These are phyloP conservation scores for Bombylius discolor DNA, from an alignment of 2,888 invertebrate genomes.

Conservation along the genomic window DNA sequence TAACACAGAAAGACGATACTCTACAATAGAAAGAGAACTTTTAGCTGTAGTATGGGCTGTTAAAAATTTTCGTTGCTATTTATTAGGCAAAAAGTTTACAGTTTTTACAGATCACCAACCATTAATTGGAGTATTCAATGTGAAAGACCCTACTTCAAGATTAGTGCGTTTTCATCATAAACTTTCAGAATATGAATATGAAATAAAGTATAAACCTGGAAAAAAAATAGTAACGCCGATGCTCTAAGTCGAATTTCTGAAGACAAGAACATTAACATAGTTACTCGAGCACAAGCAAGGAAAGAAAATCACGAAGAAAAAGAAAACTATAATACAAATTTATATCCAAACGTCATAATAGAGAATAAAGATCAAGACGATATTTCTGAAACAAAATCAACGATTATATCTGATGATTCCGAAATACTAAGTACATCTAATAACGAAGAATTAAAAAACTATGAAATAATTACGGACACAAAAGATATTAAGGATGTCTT, in stretches of 20 bases:
- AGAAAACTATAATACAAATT: slow-evolving; percentile 1
- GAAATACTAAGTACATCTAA: no score
- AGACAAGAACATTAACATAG: no score
- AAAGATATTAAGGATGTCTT: no score
- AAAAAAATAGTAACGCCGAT: not conserved
- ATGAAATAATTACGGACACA: no score
- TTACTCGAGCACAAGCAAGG: no score
- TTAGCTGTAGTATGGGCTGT: not conserved
- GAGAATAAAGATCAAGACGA: not conserved
- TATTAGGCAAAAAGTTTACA: not conserved
- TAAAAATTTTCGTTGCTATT: not conserved
- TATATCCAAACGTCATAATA: not conserved
- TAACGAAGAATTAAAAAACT: no score
- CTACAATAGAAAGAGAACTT: not conserved
- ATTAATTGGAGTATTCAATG: not conserved
- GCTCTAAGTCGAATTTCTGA: no score
- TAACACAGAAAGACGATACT: not conserved
- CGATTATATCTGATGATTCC: no score
- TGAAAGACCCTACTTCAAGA: not conserved
- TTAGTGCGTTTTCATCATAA: not conserved
- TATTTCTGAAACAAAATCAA: not conserved
- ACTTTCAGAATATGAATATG: not conserved
- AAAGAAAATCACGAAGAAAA: no score
- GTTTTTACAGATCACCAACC: not conserved
- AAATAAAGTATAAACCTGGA: not conserved